phyloP scores from a whole-genome alignment of 2,888 invertebrate species.

The Protophormia terraenovae region DNA sequence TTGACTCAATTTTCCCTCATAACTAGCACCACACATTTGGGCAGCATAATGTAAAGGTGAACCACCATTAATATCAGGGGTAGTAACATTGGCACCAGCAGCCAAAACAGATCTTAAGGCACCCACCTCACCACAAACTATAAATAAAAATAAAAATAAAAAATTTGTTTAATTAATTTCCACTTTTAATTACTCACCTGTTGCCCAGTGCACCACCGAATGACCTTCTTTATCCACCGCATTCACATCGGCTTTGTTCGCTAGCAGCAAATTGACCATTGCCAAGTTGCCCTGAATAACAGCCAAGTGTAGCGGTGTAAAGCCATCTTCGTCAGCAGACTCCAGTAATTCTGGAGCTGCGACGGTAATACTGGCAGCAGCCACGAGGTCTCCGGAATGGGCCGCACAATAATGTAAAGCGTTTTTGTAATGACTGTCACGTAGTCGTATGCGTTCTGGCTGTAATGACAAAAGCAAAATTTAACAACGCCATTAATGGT shows the following conservation, averaged over 20 bases:
- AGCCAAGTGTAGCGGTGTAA: constrained; percentile 96
- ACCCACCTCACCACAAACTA: constrained; percentile 96
- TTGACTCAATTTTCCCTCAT: constrained; percentile 82
- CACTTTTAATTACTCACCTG: constrained; percentile 84
- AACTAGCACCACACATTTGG: constrained; percentile 95
- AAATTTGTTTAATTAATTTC: not conserved
- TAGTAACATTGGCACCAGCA: constrained; percentile 92
- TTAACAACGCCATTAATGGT: not conserved
- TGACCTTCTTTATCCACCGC: constrained; percentile 96
- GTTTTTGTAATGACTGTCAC: constrained; percentile 91
- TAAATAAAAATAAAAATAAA: not conserved
- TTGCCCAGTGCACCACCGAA: constrained; percentile 98
- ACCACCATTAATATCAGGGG: constrained; percentile 96
- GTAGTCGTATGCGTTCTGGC: constrained; percentile 85
- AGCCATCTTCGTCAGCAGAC: constrained; percentile 94
- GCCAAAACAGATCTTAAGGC: constrained; percentile 92
- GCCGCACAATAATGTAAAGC: constrained; percentile 95
- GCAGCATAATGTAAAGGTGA: constrained; percentile 98
- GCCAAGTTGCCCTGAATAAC: constrained; percentile 96
- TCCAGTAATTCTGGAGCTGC: constrained; percentile 93
- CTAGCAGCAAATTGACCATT: constrained; percentile 91
- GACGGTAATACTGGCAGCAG: constrained; percentile 90
- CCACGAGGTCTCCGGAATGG: constrained; percentile 82
- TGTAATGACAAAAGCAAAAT: constrained; percentile 73
- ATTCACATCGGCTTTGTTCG: constrained; percentile 94